These are phyloP conservation scores for Ptychoptera contaminata DNA, from an alignment of 2,888 invertebrate species.

Conservation along the genomic window DNA sequence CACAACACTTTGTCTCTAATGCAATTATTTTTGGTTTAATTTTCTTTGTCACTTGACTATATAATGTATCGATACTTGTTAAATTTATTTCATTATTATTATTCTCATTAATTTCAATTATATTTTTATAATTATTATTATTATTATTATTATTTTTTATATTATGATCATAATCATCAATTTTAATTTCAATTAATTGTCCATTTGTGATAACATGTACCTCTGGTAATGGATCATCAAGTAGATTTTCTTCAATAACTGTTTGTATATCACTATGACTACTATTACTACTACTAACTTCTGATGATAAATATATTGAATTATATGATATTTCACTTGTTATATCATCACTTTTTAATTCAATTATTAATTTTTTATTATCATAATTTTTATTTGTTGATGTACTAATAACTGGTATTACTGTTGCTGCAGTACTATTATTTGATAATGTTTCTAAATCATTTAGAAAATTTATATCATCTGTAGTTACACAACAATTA, in stretches of 20 bases:
- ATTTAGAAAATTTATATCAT: conserved; percentile 6
- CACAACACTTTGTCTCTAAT: conserved; percentile 21
- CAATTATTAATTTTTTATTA: conserved; percentile 1
- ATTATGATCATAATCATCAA: background rate
- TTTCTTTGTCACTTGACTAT: conserved; percentile 31
- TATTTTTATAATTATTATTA: too few relatives aligned
- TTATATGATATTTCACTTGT: conserved; percentile 25
- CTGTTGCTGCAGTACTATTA: background rate
- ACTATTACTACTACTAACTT: conserved; percentile 20
- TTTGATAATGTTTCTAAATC: background rate
- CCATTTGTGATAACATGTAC: conserved; percentile 13
- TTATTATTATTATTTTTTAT: too few relatives aligned
- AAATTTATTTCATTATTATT: background rate
- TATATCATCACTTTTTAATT: conserved; percentile 1
- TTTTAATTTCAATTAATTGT: background rate
- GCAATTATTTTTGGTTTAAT: conserved; percentile 40
- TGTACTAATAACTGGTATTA: background rate
- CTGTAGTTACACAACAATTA: background rate
- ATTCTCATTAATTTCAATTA: too few relatives aligned
- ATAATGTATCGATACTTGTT: conserved; percentile 10
- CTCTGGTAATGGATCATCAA: conserved; percentile 16
- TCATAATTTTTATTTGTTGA: background rate
- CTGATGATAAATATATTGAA: conserved; percentile 30
- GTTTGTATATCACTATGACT: too few relatives aligned
- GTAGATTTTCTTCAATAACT: conserved; percentile 17